These are phyloP conservation scores for Alauda arvensis DNA, from an alignment of 2,797 vertebrate species.

Conservation along the genomic window DNA sequence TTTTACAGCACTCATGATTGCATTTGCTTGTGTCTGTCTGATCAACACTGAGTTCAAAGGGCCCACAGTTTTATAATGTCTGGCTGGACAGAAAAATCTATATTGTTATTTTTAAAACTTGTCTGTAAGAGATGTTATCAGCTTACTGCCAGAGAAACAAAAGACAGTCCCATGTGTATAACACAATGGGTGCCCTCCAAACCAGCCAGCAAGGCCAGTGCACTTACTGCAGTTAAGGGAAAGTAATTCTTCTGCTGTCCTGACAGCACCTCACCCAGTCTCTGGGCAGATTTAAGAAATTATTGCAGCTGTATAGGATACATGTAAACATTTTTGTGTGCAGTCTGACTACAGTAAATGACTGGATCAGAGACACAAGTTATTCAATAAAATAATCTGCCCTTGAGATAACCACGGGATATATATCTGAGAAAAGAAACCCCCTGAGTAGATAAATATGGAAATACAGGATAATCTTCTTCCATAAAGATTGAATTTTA, in stretches of 20 bases:
- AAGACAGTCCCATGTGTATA: background rate
- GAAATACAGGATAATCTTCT: background rate
- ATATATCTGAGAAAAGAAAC: background rate
- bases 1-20: background rate
- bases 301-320: background rate
- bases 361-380: background rate
- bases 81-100: background rate
- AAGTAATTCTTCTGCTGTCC: background rate
- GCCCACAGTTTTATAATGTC: background rate
- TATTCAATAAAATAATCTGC: background rate
- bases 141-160: background rate
- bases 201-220: background rate
- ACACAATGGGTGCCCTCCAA: background rate
- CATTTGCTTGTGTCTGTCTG: background rate
- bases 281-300: background rate
- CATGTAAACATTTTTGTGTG: background rate
- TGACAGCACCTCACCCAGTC: background rate
- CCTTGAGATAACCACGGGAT: background rate
- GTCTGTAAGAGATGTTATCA: background rate
- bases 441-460: background rate
- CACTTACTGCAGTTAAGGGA: background rate
- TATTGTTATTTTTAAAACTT: background rate
- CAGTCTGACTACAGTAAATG: background rate
- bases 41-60: background rate
- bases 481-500: background rate